Base-by-base conservation (phyloP, 2,797 vertebrate genomes). In the Eulemur coronatus region DNA sequence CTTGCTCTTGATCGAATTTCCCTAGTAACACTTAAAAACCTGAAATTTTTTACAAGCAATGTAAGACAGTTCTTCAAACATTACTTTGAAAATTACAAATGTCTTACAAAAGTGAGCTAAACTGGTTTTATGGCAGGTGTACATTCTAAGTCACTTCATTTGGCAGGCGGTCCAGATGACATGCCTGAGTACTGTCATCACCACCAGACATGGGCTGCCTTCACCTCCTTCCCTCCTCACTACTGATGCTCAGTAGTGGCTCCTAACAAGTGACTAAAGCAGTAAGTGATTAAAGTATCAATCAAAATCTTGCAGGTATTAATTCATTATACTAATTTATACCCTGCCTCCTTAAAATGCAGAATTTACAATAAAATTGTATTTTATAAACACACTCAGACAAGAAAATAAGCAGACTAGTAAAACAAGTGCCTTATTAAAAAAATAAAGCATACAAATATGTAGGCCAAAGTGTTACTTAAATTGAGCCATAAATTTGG, bases 81-180 rank as follows among this genome's bases (percentile, higher is more conserved):
- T 78, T 75, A 94, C 87, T 92, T 90, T 81, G 30, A 95, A 96
- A 94, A 92, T 30, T 35, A 69, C n/a, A 94, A 93, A 88, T 26
- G 22, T 81, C 82, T 69, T 67, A 57, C 41, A 76, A 96, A 88
- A 91, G 43, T 14, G 15, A 79, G 55, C 52, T 70, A 69, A 82
- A 43, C 33, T 59, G 43, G 43, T 55, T 76, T 81, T 63, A 65
- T 46, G 48, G 48, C 48, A 84, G 41, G 33, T 78, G 14, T 28
- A 69, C n/a, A 28, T 8, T 26, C 43, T 50, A 82, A 63, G 33
- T 30, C 55, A 22, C 57, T 15, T 78, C 35, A 43, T 17, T 17
- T 55, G 79, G 69, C 63, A 70, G 70, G 33, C 2, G n/a, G 48
- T 15, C 14, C n/a, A 8, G 20, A n/a, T 12, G 17, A 73, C 52